A percentile compares a stretch with the other conserved stretches of the same genome.
Evolutionary conservation across 2,113 vertebrate genomes (phyloP).

Genomic region (Paracanthobrama guichenoti): DNA sequence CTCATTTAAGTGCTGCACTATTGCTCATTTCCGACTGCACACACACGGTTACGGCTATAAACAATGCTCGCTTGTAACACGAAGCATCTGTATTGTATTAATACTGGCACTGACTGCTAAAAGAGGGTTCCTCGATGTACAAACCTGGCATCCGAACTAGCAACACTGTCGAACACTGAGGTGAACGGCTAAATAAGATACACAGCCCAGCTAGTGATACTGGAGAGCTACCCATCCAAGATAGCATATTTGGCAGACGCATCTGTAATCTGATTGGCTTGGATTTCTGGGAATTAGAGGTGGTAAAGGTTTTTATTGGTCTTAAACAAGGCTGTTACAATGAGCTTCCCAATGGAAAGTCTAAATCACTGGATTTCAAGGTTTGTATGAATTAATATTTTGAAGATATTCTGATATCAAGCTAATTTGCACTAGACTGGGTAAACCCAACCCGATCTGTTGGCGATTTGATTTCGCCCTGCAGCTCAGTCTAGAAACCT

Average conservation of each 20-base stretch:
- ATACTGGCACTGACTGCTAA: neutral
- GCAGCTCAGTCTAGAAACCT: too few relatives aligned
- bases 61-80: constrained; percentile 10
- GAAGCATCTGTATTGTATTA: constrained; percentile 28
- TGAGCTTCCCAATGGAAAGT: neutral
- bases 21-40: constrained; percentile 39
- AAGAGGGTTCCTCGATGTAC: neutral
- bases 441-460: too few relatives aligned
- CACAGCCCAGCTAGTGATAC: too few relatives aligned
- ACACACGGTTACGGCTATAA: constrained; percentile 28
- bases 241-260: too few relatives aligned
- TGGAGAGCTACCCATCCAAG: too few relatives aligned
- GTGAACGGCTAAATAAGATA: too few relatives aligned
- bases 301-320: neutral
- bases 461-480: too few relatives aligned
- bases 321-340: neutral
- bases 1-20: constrained; percentile 19
- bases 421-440: neutral
- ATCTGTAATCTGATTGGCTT: neutral
- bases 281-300: neutral
- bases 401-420: neutral
- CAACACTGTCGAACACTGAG: neutral
- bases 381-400: neutral
- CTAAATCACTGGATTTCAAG: neutral
- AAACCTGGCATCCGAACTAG: neutral